Conservation (phyloP, 2,113 vertebrate species). For the Eulemur rufifrons region DNA sequence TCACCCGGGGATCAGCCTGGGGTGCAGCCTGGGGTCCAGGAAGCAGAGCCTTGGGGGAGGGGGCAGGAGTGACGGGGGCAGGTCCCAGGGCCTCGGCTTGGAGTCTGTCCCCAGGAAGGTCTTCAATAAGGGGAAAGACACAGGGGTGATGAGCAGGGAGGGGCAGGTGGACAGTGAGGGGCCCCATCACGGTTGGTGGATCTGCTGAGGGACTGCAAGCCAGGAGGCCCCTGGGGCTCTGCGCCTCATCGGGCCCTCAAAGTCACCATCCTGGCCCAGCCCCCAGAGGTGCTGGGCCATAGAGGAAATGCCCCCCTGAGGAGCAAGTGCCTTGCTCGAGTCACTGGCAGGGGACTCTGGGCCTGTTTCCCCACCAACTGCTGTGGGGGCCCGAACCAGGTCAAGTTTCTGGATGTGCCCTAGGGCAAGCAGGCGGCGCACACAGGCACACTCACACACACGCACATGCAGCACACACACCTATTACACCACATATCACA, state of each 20-base stretch:
- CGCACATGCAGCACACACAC: background rate
- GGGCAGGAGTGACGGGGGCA: background rate
- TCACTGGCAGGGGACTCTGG: background rate
- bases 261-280: background rate
- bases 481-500: background rate
- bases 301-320: background rate
- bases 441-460: background rate
- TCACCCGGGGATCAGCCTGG: background rate
- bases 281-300: accelerated
- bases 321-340: background rate
- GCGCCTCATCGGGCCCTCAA: background rate
- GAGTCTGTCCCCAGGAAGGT: background rate
- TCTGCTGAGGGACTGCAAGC: background rate
- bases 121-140: background rate
- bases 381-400: background rate
- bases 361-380: background rate
- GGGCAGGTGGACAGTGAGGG: no score
- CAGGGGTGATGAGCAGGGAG: background rate
- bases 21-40: background rate
- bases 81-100: background rate
- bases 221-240: background rate
- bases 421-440: background rate
- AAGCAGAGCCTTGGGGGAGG: background rate
- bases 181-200: background rate
- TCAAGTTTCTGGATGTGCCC: background rate